These are phyloP conservation scores for Chelonia mydas DNA, from an alignment of 2,797 vertebrate genomes.

Conservation along the genomic window DNA sequence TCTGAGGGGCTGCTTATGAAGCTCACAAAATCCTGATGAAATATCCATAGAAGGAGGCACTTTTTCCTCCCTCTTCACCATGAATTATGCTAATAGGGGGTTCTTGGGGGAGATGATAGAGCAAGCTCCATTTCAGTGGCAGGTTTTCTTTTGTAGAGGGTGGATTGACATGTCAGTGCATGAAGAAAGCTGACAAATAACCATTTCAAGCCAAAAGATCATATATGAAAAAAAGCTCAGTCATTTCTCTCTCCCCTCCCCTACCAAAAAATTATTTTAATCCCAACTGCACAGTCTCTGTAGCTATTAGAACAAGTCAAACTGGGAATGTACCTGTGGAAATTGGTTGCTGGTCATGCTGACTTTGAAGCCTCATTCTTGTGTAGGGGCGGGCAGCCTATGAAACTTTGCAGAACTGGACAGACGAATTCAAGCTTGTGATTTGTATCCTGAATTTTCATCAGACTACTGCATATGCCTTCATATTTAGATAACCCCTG, in stretches of 20 bases:
- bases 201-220: slow-evolving; percentile 6
- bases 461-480: not conserved
- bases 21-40: slow-evolving; percentile 75
- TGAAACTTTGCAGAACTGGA: not conserved
- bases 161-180: not conserved
- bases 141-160: slow-evolving; percentile 1
- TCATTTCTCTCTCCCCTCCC: not conserved
- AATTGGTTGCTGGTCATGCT: not conserved
- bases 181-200: slow-evolving; percentile 28
- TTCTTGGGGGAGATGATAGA: slow-evolving; percentile 34
- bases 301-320: not conserved
- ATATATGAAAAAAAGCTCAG: not conserved
- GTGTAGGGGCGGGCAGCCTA: not conserved
- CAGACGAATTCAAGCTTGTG: not conserved
- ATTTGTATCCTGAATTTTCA: not conserved
- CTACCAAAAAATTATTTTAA: not conserved
- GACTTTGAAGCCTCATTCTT: slow-evolving; percentile 6
- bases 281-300: not conserved
- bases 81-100: slow-evolving; percentile 65
- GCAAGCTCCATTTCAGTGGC: slow-evolving; percentile 6
- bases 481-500: not conserved
- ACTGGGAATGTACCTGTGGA: not conserved
- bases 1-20: slow-evolving; percentile 72
- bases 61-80: slow-evolving; percentile 47
- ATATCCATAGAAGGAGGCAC: slow-evolving; percentile 33